Percentiles rank a stretch among this genome's conserved stretches.
These are phyloP conservation scores for Alviniconcha strummeri DNA, from an alignment of 2,888 invertebrate genomes.

Conservation along the genomic window DNA sequence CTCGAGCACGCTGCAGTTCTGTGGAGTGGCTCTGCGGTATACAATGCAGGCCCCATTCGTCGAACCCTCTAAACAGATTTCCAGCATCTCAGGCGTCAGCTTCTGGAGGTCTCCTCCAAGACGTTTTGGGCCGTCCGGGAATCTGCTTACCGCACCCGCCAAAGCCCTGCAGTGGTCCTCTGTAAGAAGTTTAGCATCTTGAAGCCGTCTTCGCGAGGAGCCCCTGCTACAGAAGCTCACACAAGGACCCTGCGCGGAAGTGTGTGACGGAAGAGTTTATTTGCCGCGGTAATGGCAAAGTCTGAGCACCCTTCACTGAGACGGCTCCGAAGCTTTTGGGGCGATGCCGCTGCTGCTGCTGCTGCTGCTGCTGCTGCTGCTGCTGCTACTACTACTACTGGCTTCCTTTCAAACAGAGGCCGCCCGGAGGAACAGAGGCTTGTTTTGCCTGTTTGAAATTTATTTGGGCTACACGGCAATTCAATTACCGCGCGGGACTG, in stretches of 20 bases:
- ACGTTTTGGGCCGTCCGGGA: no score
- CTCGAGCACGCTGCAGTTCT: no score
- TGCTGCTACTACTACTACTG: background rate
- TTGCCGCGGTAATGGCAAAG: constrained; percentile 13
- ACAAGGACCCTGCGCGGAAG: background rate
- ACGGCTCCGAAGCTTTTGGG: background rate
- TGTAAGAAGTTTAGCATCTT: constrained; percentile 7
- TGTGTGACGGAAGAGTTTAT: constrained; percentile 12
- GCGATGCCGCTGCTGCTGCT: background rate
- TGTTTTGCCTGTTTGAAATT: background rate
- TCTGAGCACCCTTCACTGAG: background rate
- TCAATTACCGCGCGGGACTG: background rate
- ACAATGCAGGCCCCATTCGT: no score
- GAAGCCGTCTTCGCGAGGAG: background rate
- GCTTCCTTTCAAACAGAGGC: background rate
- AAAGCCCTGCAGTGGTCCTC: background rate
- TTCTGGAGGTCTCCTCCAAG: no score
- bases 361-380: no score
- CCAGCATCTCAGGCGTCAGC: no score
- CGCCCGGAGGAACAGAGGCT: background rate
- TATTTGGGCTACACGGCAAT: background rate
- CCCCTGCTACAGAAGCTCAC: background rate
- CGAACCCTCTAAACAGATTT: no score
- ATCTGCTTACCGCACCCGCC: no score
- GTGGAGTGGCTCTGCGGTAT: no score